A percentile compares a stretch with the other conserved stretches of the same genome.
These are phyloP conservation scores for Drosophila quinaria DNA, from an alignment of 2,888 invertebrate species.

Conservation along the genomic window DNA sequence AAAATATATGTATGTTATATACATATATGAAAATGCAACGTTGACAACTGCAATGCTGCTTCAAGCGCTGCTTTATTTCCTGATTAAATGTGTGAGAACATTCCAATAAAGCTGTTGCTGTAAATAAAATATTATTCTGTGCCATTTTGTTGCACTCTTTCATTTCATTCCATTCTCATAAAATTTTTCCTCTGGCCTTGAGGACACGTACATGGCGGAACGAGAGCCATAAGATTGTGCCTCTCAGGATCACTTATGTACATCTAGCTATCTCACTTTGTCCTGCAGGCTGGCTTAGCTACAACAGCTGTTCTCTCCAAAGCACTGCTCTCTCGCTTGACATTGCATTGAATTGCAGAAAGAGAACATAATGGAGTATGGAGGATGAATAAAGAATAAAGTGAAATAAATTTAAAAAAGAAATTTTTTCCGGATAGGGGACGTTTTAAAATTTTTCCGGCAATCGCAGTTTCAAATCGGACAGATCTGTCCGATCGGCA, in stretches of 20 bases:
- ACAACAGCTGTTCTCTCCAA: neutral
- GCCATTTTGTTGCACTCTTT: neutral
- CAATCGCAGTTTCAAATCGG: too few relatives aligned
- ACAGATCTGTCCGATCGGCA: too few relatives aligned
- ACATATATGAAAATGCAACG: conserved; percentile 19
- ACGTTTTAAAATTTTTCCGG: too few relatives aligned
- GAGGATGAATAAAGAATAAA: too few relatives aligned
- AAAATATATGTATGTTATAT: neutral
- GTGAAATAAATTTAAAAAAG: too few relatives aligned
- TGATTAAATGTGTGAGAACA: conserved; percentile 14
- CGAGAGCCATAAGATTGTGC: neutral
- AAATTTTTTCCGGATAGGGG: too few relatives aligned
- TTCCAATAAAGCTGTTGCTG: neutral
- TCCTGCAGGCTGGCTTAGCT: neutral
- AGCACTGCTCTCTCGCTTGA: neutral
- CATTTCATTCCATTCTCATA: neutral
- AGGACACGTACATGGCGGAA: too few relatives aligned
- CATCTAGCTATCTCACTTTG: neutral
- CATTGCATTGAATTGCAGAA: too few relatives aligned
- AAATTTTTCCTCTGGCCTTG: too few relatives aligned
- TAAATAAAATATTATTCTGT: conserved; percentile 1
- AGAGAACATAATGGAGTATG: too few relatives aligned
- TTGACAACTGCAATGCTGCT: conserved; percentile 36
- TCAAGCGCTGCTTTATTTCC: conserved; percentile 18
- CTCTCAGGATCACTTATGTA: neutral